Percentiles rank a stretch among this genome's conserved stretches.
These are phyloP conservation scores for Neoscelio sp. DNA, from an alignment of 2,888 invertebrate genomes.

Conservation along the genomic window DNA sequence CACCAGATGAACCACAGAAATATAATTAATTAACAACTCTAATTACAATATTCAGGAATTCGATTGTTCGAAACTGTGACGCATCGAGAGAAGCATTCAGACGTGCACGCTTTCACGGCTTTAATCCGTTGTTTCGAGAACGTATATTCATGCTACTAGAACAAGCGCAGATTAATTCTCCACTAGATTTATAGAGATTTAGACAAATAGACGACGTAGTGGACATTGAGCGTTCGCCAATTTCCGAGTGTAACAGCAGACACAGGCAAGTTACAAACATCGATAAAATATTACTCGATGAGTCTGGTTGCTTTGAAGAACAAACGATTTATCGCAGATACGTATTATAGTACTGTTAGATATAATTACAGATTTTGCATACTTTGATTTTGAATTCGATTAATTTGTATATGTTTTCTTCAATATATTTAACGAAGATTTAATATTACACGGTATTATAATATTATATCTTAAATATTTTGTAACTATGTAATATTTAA, in stretches of 20 bases:
- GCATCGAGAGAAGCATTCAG: conserved; percentile 3
- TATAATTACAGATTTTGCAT: conserved; percentile 24
- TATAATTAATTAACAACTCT: too few relatives aligned
- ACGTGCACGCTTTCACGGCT: conserved; percentile 45
- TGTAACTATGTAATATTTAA: too few relatives aligned
- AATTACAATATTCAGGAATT: neutral
- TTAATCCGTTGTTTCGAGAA: conserved; percentile 73
- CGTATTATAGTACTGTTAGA: conserved; percentile 33
- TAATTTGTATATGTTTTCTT: neutral
- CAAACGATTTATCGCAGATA: conserved; percentile 34
- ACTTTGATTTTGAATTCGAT: neutral
- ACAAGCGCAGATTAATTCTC: conserved; percentile 78
- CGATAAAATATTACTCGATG: conserved; percentile 80
- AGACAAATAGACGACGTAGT: conserved; percentile 55
- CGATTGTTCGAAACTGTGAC: neutral
- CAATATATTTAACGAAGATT: neutral
- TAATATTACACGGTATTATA: too few relatives aligned
- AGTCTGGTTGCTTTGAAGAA: conserved; percentile 76
- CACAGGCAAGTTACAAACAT: conserved; percentile 80
- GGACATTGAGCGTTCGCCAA: conserved; percentile 58
- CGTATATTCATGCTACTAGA: conserved; percentile 80
- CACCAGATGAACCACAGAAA: too few relatives aligned
- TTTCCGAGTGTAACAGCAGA: conserved; percentile 70
- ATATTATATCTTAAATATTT: too few relatives aligned
- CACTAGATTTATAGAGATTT: conserved; percentile 68